phyloP scores from a whole-genome alignment of 2,888 invertebrate species.

The Cephus rjabovi region DNA sequence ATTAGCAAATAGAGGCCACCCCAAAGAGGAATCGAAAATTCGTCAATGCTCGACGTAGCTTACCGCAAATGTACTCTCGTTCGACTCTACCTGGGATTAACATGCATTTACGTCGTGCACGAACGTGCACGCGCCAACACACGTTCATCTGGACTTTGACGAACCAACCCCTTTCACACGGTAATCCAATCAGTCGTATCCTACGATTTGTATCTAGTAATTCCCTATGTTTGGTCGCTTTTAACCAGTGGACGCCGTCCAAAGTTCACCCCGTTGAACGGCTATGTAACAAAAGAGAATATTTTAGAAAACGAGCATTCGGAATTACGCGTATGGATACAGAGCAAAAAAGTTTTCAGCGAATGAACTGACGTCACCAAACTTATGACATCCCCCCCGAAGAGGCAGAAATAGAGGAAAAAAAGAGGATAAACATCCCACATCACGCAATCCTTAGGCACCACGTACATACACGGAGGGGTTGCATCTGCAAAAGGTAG shows the following conservation, averaged over 20 bases:
- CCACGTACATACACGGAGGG: not conserved
- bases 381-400: not conserved
- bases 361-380: not conserved
- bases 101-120: constrained; percentile 46
- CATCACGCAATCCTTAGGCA: not conserved
- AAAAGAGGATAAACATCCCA: no score
- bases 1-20: constrained; percentile 12
- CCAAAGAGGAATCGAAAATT: not conserved
- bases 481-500: not conserved
- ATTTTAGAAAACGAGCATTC: not conserved
- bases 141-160: constrained; percentile 42
- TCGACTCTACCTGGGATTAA: constrained; percentile 41
- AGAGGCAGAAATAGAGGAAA: no score
- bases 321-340: no score
- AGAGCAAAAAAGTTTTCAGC: not conserved
- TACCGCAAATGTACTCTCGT: constrained; percentile 32
- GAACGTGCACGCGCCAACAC: constrained; percentile 39
- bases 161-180: constrained; percentile 41
- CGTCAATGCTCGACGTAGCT: not conserved
- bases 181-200: constrained; percentile 59
- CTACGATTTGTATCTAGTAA: constrained; percentile 58
- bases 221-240: constrained; percentile 52
- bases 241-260: not conserved
- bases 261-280: not conserved
- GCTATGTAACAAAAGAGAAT: not conserved